Base-by-base conservation (phyloP, 2,888 invertebrate genomes). In the Eupeodes luniger region DNA sequence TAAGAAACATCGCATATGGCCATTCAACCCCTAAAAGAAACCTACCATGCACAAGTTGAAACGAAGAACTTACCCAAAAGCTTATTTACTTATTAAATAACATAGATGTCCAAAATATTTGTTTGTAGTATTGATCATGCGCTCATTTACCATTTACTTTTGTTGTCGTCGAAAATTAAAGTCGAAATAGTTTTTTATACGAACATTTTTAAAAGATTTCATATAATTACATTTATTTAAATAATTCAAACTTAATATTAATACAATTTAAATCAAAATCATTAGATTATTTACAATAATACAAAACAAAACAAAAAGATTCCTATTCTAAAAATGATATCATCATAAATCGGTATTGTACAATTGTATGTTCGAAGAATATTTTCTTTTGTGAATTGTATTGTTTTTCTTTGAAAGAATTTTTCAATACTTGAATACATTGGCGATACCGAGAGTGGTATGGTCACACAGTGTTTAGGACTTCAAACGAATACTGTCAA, bases 401-500 rank as follows among this genome's bases (percentile, higher is more conserved):
- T 47, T 79, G 40, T 53, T 66, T 59, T 36, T n/a, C 40, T 72
- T 34, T 14, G 27, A 51, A 57, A 59, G 49, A 12, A 44, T 34
- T 78, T 83, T 64, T 40, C 49, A 67, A 53, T 12, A 19, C 34
- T 16, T 62, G 44, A 14, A 59, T 59, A 16, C 5, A 64, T 55
- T 27, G 12, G 36, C 19, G 11, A 6, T 47, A 49, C n/a, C 14
- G 57, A 49, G 59, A 69, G 78, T 88, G 85, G 69, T 75, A 88
- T 88, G 88, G 57, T 88, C 66, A 61, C 55, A 51, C 78, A 75
- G 69, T 75, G 57, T 44, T 75, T 66, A 36, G 34, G n/a, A 36
- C 55, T 66, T 61, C 10, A 34, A 81, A 59, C 19, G 53, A 78
- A 85, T 51, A 81, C 69, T 83, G 81, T 86, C 84, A 91, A 91